Percentiles rank a stretch among this genome's conserved stretches.
phyloP scores from a whole-genome alignment of 2,797 vertebrate genomes.

The Rhinogobio ventralis region DNA sequence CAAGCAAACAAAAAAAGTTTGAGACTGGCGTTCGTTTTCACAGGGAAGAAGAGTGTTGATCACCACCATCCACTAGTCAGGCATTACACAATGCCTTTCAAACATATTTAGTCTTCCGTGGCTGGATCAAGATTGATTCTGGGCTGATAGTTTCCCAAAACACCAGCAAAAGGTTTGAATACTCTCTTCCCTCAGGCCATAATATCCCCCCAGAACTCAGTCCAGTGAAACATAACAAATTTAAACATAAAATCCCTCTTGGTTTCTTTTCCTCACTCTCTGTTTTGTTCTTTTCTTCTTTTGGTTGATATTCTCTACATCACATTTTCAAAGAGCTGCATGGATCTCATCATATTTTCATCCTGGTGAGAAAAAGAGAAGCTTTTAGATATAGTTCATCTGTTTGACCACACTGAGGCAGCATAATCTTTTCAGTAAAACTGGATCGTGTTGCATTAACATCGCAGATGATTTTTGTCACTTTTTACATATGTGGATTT shows the following conservation, averaged over 20 bases:
- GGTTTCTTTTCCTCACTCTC: background rate
- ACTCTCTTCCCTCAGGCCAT: background rate
- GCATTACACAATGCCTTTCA: background rate
- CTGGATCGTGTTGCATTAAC: background rate
- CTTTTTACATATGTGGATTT: background rate
- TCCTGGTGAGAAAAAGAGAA: conserved; percentile 79
- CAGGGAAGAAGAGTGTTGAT: background rate
- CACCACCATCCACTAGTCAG: background rate
- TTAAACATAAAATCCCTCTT: conserved; percentile 15
- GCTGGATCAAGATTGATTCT: conserved; percentile 4
- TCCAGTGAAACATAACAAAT: conserved; percentile 11
- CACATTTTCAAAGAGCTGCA: conserved; percentile 98
- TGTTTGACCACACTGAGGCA: conserved; percentile 45
- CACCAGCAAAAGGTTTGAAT: conserved; percentile 7
- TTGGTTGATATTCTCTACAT: conserved; percentile 77
- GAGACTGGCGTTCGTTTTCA: background rate
- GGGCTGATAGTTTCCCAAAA: background rate
- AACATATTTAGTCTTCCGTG: conserved; percentile 1
- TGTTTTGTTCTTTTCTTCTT: conserved; percentile 50
- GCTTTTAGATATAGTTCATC: background rate
- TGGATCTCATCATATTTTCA: conserved; percentile 97
- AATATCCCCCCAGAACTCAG: background rate
- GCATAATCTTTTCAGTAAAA: conserved; percentile 8
- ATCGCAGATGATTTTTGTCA: background rate
- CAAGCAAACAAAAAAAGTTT: background rate